Conservation (phyloP, 2,888 invertebrate species). For the Drosophila lutescens region DNA sequence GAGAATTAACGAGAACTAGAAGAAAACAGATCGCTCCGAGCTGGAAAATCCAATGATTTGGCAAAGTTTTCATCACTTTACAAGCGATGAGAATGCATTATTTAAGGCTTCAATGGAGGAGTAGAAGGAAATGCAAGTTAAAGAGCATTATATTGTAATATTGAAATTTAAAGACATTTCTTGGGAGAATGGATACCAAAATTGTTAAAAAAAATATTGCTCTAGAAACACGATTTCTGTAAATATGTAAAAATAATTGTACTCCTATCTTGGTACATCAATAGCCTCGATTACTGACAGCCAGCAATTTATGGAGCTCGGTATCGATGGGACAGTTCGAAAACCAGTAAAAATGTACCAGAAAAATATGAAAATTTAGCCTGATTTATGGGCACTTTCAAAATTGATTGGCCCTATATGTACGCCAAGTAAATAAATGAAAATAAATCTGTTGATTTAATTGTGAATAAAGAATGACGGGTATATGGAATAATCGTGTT, state of each 20-base stretch:
- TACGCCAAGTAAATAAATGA: conserved; percentile 5
- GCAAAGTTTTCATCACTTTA: conserved; percentile 11
- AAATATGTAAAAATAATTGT: neutral
- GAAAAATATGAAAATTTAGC: conserved; percentile 8
- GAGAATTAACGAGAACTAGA: conserved; percentile 11
- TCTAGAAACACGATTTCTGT: neutral
- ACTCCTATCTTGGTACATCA: conserved; percentile 1
- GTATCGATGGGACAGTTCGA: conserved; percentile 8
- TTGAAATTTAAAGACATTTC: neutral
- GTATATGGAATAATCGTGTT: neutral
- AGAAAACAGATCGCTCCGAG: conserved; percentile 10
- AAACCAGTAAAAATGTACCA: conserved; percentile 15
- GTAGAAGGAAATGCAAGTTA: neutral
- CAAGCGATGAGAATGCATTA: neutral
- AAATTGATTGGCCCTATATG: conserved; percentile 34
- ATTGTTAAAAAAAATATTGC: neutral
- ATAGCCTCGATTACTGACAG: conserved; percentile 11
- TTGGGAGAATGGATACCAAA: too few relatives aligned
- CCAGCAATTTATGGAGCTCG: conserved; percentile 13
- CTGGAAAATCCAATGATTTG: conserved; percentile 21
- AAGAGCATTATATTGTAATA: too few relatives aligned
- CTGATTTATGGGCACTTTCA: conserved; percentile 26
- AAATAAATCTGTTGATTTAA: conserved; percentile 31
- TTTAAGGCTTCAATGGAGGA: neutral
- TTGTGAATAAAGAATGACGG: conserved; percentile 26